phyloP scores from a whole-genome alignment of 2,797 vertebrate genomes.

The Knipowitschia caucasica region DNA sequence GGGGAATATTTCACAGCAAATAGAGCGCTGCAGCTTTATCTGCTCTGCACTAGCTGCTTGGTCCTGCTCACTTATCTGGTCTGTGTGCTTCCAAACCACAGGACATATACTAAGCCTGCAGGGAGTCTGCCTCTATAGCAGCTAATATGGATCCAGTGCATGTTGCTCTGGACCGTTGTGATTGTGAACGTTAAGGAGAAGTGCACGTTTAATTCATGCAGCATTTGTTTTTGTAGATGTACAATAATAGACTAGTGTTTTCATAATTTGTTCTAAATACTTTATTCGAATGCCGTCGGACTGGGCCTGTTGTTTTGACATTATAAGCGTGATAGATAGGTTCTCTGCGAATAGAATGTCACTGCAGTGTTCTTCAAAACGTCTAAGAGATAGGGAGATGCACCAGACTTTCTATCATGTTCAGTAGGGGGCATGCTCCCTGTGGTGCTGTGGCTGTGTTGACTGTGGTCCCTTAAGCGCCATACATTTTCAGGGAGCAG shows the following conservation, averaged over 20 bases:
- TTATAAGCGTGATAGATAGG: not conserved
- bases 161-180: not conserved
- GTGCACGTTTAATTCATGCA: too few species aligned
- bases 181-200: not conserved
- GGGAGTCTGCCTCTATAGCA: slow-evolving; percentile 21
- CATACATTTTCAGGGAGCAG: slow-evolving; percentile 35
- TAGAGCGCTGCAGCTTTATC: slow-evolving; percentile 54
- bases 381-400: not conserved
- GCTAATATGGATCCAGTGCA: slow-evolving; percentile 13
- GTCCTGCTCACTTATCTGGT: slow-evolving; percentile 60
- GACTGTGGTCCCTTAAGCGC: slow-evolving; percentile 48
- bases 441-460: slow-evolving; percentile 36
- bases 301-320: too few species aligned
- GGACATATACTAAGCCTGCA: slow-evolving; percentile 26
- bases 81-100: slow-evolving; percentile 36
- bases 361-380: not conserved
- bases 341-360: not conserved
- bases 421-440: slow-evolving; percentile 14
- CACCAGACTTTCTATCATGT: slow-evolving; percentile 4
- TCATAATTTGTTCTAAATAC: not conserved
- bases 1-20: slow-evolving; percentile 56
- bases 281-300: too few species aligned
- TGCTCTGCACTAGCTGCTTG: slow-evolving; percentile 37
- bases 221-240: too few species aligned
- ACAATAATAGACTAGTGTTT: too few species aligned